Evolutionary conservation across 2,888 invertebrate species (phyloP), one percentile per base, ranked within the genome.

Genomic region (Ferdinandea cuprea): DNA sequence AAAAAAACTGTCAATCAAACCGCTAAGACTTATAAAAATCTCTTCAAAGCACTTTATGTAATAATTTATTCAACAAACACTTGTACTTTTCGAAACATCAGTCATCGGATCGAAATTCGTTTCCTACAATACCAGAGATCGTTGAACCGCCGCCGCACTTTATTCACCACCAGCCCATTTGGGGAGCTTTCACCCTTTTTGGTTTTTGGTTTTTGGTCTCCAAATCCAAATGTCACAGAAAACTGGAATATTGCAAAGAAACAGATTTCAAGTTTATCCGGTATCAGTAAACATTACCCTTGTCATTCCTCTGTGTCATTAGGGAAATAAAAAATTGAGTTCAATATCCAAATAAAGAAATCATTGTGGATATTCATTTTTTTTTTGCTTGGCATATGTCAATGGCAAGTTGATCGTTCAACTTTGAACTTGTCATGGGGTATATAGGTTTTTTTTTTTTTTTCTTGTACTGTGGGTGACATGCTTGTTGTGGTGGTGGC

Each of bases 321-420:
- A 83, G 83, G 83, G 80, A 73, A 83, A 78, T 78, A 78, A 83
- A 83, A n/a, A 83, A 73, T 52, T 58, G 73, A 83, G 83, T 83
- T 83, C 83, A 83, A 83, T 83, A 83, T 83, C 68, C 83, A 83
- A 83, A 78, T 83, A 83, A 78, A 83, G 76, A 61, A 66, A 78
- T 77, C 59, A 52, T 66, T 72, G 77, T 71, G 37, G n/a, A n/a
- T n/a, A n/a, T n/a, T n/a, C n/a, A n/a, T n/a, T n/a, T 76, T 74
- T 61, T 65, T 69, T 21, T 44, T 21, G 44, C 59, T 17, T 17
- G 50, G 28, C 59, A 48, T 54, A 68, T 83, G 66, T 83, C 78
- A 78, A 73, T 83, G 83, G 72, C 72, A 83, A 78, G 66, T 78
- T 83, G 83, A 83, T 78, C 83, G 66, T 83, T 83, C 68, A 83